These are phyloP conservation scores for Parazoanthus atlanticus DNA, from an alignment of 92 coral and sea anemone species.

Conservation along the genomic window DNA sequence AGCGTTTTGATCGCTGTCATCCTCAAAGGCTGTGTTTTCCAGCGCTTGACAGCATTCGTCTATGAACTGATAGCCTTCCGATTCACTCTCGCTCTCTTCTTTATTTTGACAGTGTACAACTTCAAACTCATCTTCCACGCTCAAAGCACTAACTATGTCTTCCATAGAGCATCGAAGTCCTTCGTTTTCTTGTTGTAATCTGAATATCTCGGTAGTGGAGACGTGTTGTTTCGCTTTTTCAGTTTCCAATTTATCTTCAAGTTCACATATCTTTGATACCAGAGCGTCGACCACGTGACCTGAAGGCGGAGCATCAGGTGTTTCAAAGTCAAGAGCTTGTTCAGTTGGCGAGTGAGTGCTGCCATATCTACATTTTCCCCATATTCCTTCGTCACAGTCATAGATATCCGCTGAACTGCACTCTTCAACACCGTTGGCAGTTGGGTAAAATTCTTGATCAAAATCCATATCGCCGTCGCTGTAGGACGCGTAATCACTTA, in stretches of 20 bases:
- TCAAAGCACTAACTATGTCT: conserved; percentile 32
- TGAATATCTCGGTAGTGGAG: conserved; percentile 21
- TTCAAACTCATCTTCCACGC: conserved; percentile 33
- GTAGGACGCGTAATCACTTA: conserved; percentile 36
- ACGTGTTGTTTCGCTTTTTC: conserved; percentile 22
- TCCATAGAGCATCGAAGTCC: conserved; percentile 38
- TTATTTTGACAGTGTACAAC: neutral
- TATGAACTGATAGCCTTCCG: conserved; percentile 3
- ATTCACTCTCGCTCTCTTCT: neutral
- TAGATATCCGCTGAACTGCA: conserved; percentile 19
- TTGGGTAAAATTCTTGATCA: conserved; percentile 16
- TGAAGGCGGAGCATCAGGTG: neutral
- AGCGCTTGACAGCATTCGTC: conserved; percentile 38
- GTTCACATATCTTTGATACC: conserved; percentile 39
- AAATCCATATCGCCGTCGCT: conserved; percentile 33
- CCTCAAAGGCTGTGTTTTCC: conserved; percentile 30
- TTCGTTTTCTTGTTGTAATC: conserved; percentile 36
- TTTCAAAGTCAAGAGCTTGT: neutral
- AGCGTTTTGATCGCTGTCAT: neutral
- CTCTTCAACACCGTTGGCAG: conserved; percentile 5
- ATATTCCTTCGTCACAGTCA: conserved; percentile 30
- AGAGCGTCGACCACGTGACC: conserved; percentile 15
- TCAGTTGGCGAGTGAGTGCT: conserved; percentile 24
- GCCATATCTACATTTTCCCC: conserved; percentile 39
- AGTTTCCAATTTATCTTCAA: conserved; percentile 41